Evolutionary conservation across 2,113 vertebrate genomes (phyloP), one percentile per base, ranked within the genome.

Genomic region (Maccullochella peelii): DNA sequence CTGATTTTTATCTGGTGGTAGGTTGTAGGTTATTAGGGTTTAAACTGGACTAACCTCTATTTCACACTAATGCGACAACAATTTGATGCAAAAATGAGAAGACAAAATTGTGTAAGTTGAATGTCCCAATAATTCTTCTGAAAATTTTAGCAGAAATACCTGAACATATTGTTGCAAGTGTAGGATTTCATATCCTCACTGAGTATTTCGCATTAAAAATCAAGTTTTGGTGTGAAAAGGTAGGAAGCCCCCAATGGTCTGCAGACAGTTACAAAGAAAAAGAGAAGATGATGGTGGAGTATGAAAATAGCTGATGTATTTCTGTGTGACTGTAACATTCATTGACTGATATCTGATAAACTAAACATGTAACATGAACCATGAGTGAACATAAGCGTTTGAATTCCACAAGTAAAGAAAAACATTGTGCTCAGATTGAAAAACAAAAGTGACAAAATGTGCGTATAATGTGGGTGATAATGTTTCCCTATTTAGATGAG

Each of bases 401-500:
- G 33, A 73, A 55, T 67, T 82, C 52, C 33, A 70, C 2, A 27
- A 4, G 52, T 66, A 65, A 76, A 61, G 21, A 81, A 68, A 77
- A 78, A 77, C 40, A 40, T 81, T 91, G 87, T 89, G 87, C 91
- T 91, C 77, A 21, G 66, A 82, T 50, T 25, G 49, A 85, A 87
- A 88, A 80, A 75, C 25, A 68, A 79, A 80, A 38, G 12, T 44
- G 67, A 85, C 62, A 85, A 89, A 89, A 88, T 88, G 89, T 90
- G 89, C 77, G 54, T 79, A 54, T 76, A 73, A 86, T 74, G 58
- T 72, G 65, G 73, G 62, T 89, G 84, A 74, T 82, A 2, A 85
- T 77, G 89, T 93, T 86, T 92, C 65, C 86, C 52, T 54, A 79
- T 88, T 86, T 70, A 23, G 59, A 94, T 91, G 89, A 91, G 18